Percentiles rank a stretch among this genome's conserved stretches.
Evolutionary conservation across 2,888 invertebrate genomes (phyloP).

Genomic region (Drosophila austrosaltans): DNA sequence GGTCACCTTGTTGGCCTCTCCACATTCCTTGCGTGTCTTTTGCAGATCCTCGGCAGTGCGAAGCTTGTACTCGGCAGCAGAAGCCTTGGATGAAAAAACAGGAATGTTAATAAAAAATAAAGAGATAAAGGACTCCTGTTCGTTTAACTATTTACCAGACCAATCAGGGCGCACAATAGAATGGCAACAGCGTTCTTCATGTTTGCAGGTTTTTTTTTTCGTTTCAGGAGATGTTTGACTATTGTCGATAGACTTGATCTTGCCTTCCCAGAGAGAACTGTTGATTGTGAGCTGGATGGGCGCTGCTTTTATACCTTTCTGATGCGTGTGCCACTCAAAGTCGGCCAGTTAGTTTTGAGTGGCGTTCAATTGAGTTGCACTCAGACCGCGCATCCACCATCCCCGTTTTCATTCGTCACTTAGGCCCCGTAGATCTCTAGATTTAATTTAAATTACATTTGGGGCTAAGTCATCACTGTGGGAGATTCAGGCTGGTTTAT

Average conservation of each 20-base stretch:
- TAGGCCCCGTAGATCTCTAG: background rate
- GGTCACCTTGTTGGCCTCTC: conserved; percentile 79
- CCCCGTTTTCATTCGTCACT: background rate
- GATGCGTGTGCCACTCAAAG: conserved; percentile 24
- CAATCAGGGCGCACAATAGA: conserved; percentile 79
- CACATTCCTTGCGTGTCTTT: conserved; percentile 81
- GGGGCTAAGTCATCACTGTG: background rate
- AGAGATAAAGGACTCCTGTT: background rate
- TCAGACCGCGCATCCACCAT: conserved; percentile 8
- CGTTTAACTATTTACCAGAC: conserved; percentile 70
- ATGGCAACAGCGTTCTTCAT: conserved; percentile 81
- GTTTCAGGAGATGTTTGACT: conserved; percentile 16
- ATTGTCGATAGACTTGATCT: conserved; percentile 30
- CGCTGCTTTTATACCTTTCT: conserved; percentile 61
- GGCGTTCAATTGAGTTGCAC: conserved; percentile 69
- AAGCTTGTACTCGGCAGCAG: conserved; percentile 80
- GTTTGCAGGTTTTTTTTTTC: conserved; percentile 47
- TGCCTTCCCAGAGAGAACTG: conserved; percentile 58
- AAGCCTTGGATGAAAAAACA: conserved; percentile 57
- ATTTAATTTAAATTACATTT: conserved; percentile 41
- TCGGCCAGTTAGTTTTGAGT: conserved; percentile 50
- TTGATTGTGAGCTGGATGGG: conserved; percentile 37
- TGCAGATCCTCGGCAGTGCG: conserved; percentile 82
- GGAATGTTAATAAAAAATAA: background rate
- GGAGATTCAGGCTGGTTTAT: background rate